These are phyloP conservation scores for Lasioglossum zephyrum DNA, from an alignment of 2,888 invertebrate species.

Conservation along the genomic window DNA sequence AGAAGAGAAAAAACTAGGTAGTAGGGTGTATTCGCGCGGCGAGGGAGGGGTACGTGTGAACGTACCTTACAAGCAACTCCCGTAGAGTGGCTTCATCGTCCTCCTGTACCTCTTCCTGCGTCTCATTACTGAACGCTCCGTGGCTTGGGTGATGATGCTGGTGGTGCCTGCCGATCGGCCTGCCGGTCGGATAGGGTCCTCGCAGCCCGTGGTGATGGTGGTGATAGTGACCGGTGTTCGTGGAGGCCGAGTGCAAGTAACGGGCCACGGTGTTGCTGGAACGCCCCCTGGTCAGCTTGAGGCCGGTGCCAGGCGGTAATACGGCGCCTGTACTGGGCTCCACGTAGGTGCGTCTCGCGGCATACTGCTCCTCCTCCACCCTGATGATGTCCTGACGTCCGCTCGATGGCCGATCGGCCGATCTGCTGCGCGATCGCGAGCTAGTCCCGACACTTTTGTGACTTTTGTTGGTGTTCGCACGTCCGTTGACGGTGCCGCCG, in stretches of 20 bases:
- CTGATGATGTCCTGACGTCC: conserved; percentile 71
- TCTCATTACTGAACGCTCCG: conserved; percentile 91
- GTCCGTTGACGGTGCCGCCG: conserved; percentile 50
- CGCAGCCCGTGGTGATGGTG: conserved; percentile 73
- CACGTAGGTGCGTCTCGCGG: conserved; percentile 79
- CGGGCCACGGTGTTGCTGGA: conserved; percentile 80
- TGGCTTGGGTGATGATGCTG: conserved; percentile 84
- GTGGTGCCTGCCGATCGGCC: conserved; percentile 83
- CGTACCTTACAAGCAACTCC: conserved; percentile 97
- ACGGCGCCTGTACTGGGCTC: conserved; percentile 78
- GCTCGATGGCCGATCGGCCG: conserved; percentile 66
- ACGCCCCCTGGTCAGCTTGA: conserved; percentile 85
- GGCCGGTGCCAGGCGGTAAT: conserved; percentile 82
- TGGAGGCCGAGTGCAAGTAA: conserved; percentile 81
- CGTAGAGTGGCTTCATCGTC: conserved; percentile 96
- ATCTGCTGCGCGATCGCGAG: conserved; percentile 66
- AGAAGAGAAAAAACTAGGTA: background rate
- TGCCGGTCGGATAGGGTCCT: conserved; percentile 70
- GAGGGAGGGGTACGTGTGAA: conserved; percentile 75
- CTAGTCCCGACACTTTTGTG: conserved; percentile 51
- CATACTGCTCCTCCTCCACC: conserved; percentile 82
- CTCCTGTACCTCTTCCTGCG: conserved; percentile 91
- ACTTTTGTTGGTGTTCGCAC: conserved; percentile 29
- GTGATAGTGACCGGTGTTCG: conserved; percentile 74
- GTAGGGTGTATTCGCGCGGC: background rate